phyloP scores from a whole-genome alignment of 2,797 vertebrate species.

The Gymnoscopelus braueri region DNA sequence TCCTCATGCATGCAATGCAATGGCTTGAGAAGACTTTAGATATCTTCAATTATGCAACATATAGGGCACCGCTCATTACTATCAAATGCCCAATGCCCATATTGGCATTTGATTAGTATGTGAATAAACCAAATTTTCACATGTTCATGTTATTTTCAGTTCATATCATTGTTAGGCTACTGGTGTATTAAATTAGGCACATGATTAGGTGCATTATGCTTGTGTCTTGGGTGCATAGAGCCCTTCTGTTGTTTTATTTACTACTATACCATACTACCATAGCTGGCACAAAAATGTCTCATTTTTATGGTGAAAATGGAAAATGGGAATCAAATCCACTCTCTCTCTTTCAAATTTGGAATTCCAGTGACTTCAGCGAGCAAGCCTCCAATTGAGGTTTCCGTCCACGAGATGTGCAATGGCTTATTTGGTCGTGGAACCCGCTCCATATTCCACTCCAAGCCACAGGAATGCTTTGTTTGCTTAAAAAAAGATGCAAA shows the following conservation, averaged over 20 bases:
- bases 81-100: conserved; percentile 34
- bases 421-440: conserved; percentile 63
- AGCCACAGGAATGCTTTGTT: conserved; percentile 74
- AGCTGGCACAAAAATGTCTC: conserved; percentile 49
- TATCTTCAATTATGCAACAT: conserved; percentile 60
- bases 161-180: neutral
- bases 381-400: conserved; percentile 76
- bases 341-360: conserved; percentile 64
- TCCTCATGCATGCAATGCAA: conserved; percentile 52
- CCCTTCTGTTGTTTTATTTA: neutral
- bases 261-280: conserved; percentile 23
- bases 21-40: conserved; percentile 50
- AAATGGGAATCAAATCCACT: conserved; percentile 48
- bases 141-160: conserved; percentile 12
- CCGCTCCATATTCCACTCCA: conserved; percentile 59
- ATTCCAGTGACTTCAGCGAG: conserved; percentile 69
- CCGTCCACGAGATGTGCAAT: conserved; percentile 63
- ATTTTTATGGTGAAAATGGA: conserved; percentile 35
- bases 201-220: conserved; percentile 21
- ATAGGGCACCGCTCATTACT: conserved; percentile 13
- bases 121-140: conserved; percentile 30
- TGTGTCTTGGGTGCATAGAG: conserved; percentile 22
- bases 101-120: conserved; percentile 23
- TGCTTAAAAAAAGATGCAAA: conserved; percentile 57
- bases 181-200: neutral